A percentile compares a stretch with the other conserved stretches of the same genome.
Conservation (phyloP, 2,113 vertebrate genomes). For the Choloepus hoffmanni region DNA sequence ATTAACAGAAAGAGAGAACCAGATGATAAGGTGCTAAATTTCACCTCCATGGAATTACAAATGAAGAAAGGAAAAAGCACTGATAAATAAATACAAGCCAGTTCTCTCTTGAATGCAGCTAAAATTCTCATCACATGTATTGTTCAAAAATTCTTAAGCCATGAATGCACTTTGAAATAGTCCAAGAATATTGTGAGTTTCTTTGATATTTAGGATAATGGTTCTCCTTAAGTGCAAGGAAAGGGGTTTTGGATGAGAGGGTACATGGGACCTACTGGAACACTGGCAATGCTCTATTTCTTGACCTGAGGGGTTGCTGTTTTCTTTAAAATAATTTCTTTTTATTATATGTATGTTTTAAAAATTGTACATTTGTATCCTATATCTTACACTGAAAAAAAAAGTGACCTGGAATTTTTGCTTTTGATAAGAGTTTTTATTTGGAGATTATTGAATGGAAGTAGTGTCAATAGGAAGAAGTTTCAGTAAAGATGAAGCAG, state of each 20-base stretch:
- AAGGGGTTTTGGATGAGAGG: neutral
- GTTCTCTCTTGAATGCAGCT: neutral
- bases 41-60: neutral
- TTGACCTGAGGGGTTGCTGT: neutral
- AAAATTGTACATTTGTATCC: neutral
- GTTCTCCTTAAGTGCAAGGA: neutral
- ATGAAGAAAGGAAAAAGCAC: neutral
- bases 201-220: neutral
- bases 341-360: neutral
- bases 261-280: neutral
- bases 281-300: neutral
- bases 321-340: neutral
- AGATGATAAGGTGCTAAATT: neutral
- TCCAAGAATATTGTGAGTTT: neutral
- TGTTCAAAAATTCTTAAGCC: neutral
- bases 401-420: neutral
- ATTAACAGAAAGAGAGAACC: neutral
- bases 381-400: constrained; percentile 10
- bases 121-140: neutral
- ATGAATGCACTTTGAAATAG: neutral
- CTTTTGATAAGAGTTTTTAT: neutral
- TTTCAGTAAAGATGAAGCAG: neutral
- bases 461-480: neutral
- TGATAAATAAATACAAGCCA: neutral
- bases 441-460: neutral